Evolutionary conservation across 2,888 invertebrate genomes (phyloP), one percentile per base, ranked within the genome.

Genomic region (Tenthredo scrophulariae): DNA sequence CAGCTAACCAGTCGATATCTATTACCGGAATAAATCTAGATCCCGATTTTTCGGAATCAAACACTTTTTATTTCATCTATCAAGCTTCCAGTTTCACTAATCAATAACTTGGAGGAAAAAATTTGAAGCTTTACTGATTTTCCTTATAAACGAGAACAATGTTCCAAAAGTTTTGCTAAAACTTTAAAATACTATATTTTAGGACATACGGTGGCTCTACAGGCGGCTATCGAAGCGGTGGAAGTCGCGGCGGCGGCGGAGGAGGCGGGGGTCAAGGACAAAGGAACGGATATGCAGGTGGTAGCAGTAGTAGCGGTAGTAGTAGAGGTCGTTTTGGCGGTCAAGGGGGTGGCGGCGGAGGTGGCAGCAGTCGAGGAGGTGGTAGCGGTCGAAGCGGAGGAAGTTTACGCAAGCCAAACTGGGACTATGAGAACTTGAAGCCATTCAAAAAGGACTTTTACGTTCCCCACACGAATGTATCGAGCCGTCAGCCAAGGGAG

Each of bases 361-460:
- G 87, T 15, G 87, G 86, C 13, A 84, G 86, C 18, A 86, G 85
- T 67, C 86, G 85, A 26, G 85, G 86, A 37, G 87, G 85, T 26
- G 88, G 86, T 26, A 86, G 87, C 2, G 87, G 87, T 0, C 89
- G 87, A 0, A 88, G 93, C 10, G 95, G 95, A 3, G 94, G 93
- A 50, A 93, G 91, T 67, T 89, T 96, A 26, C 92, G 94, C 26
- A 95, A 95, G 88, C 95, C 95, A 2, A 94, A 94, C 85, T 96
- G 96, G 96, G 95, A 95, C 84, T 88, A 94, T 85, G 93, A 93
- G 70, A 93, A 93, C 86, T 91, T 96, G 37, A 95, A 96, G 87
- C 96, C 97, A 4, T 97, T 98, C 92, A 96, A 97, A 92, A 97
- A 97, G 92, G 95, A 97, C 90, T 97, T 97, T 89, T 98, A 97